Evolutionary conservation across 2,797 vertebrate genomes (phyloP).

Genomic region (Danio jaintianensis): DNA sequence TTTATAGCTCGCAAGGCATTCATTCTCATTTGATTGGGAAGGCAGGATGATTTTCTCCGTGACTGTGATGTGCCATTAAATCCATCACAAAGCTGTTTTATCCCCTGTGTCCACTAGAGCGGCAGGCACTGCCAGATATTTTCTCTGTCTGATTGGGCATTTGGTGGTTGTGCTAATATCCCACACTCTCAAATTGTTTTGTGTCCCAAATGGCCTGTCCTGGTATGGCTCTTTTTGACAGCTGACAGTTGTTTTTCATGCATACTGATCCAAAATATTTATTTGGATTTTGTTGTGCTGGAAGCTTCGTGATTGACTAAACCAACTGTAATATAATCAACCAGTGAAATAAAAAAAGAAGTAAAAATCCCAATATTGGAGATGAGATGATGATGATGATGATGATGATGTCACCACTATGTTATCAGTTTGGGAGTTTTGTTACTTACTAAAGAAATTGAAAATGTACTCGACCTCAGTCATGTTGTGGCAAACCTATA

Average conservation of each 20-base stretch:
- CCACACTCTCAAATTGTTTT: not conserved
- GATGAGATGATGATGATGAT: not conserved
- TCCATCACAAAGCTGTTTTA: constrained; percentile 43
- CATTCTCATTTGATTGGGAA: constrained; percentile 46
- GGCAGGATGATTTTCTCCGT: constrained; percentile 49
- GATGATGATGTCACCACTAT: not conserved
- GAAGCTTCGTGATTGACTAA: not conserved
- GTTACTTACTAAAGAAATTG: no score
- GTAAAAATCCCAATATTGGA: not conserved
- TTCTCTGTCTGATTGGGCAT: constrained; percentile 30
- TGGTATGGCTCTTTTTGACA: not conserved
- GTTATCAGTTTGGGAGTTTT: no score
- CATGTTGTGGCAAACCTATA: no score
- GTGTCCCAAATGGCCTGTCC: constrained; percentile 22
- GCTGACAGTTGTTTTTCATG: not conserved
- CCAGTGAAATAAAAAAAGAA: not conserved
- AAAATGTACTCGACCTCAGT: no score
- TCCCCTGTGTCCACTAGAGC: constrained; percentile 31
- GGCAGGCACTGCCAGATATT: constrained; percentile 44
- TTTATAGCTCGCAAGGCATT: constrained; percentile 48
- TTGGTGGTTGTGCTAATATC: constrained; percentile 24
- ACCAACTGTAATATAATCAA: not conserved
- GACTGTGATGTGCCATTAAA: constrained; percentile 46
- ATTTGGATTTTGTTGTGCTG: not conserved
- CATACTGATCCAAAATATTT: not conserved